Evolutionary conservation across 2,888 invertebrate species (phyloP).

Genomic region (Sinentomon sp.): DNA sequence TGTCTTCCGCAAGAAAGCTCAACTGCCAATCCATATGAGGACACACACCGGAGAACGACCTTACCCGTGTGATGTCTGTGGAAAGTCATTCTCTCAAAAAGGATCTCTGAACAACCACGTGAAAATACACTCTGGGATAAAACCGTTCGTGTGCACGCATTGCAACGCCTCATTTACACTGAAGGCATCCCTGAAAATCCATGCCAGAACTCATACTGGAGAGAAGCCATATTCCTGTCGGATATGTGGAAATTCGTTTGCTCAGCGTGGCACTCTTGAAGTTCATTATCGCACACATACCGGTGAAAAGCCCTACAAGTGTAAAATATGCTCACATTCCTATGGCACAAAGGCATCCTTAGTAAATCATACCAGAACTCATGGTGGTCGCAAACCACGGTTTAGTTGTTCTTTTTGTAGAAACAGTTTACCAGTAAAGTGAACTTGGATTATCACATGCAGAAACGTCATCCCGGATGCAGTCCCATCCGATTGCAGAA

Average conservation of each 20-base stretch:
- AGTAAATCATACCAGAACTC: too few relatives aligned
- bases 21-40: too few relatives aligned
- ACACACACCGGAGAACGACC: background rate
- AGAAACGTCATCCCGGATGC: too few relatives aligned
- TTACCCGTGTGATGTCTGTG: background rate
- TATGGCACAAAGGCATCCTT: too few relatives aligned
- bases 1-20: too few relatives aligned
- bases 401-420: too few relatives aligned
- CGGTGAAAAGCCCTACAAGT: too few relatives aligned
- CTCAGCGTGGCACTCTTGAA: background rate
- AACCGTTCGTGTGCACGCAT: background rate
- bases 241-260: conserved; percentile 4
- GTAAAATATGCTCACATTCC: too few relatives aligned
- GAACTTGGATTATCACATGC: background rate
- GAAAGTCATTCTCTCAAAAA: background rate
- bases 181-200: background rate
- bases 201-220: too few relatives aligned
- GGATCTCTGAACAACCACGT: background rate
- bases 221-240: conserved; percentile 2
- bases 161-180: background rate
- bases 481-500: too few relatives aligned
- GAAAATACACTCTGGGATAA: background rate
- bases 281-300: conserved; percentile 1
- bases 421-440: background rate
- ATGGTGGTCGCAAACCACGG: too few relatives aligned